Evolutionary conservation across 92 coral and sea anemone species (phyloP), one percentile per base, ranked within the genome.

Genomic region (Heliopora coerulea): DNA sequence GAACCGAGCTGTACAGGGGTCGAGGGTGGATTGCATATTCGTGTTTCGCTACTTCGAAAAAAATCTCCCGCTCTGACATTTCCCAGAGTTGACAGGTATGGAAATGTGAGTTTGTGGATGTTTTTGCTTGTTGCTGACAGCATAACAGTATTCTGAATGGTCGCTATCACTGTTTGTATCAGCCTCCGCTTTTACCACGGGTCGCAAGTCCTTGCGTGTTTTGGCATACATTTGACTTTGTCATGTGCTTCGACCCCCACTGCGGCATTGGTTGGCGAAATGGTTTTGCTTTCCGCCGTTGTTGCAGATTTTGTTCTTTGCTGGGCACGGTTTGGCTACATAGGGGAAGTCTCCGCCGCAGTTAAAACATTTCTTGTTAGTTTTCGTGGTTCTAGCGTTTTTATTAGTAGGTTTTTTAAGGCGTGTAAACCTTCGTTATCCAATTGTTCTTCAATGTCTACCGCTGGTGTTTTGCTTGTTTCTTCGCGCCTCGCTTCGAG

Each of bases 401-500:
- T 39, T 33, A 5, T 6, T n/a, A 0, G 12, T 41, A 41, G 48
- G 49, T 62, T 28, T 76, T 59, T 31, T 76, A 65, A 19, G 15
- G 72, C 2, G 6, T 21, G 27, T 49, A 62, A 24, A 32, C n/a
- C 40, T 44, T 59, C 66, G 3, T 41, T 54, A 41, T 9, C 34
- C 56, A 48, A 70, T 37, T 62, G 33, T 24, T 65, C 77, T 44
- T 86, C 86, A 28, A 76, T 82, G 39, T 86, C 77, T 9, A 62
- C 76, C 40, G 86, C 81, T 70, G 80, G 85, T 14, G 39, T 41
- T 17, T 76, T 52, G 56, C 83, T 85, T 21, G 59, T 54, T 67
- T 85, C 88, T 7, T 79, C 82, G 56, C 80, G 72, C 44, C 89
- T 59, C 17, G 39, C 68, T 37, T 80, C 57, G 15, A 73, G 66